Evolutionary conservation across 2,888 invertebrate species (phyloP), one percentile per base, ranked within the genome.

Genomic region (Drosophila gaucha): DNA sequence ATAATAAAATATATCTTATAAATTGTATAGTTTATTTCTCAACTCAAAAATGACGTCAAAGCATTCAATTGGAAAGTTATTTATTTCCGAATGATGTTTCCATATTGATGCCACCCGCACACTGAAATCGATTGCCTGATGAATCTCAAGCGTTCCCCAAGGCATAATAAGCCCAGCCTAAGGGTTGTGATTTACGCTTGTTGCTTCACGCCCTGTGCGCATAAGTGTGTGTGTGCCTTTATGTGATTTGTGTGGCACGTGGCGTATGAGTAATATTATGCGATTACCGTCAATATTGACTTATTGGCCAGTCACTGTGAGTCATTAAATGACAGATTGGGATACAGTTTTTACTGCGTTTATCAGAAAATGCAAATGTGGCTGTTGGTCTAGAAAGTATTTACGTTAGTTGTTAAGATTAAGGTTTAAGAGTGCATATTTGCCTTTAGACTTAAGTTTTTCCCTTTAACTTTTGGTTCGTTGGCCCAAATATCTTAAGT

Each of bases 111-210:
- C 65, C n/a, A n/a, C 14, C 26, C 14, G 47, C 10, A 49, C 18
- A 6, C n/a, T 14, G 20, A 26, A 33, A 59, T 63, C 74, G 59
- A 54, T 69, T 36, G 65, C 36, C 73, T 67, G 78, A 67, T 78
- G 43, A 80, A 67, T 55, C 44, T 51, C 79, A 83, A 84, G 77
- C 80, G 83, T 60, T 60, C 76, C 74, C 86, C 67, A 57, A 52
- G 78, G 83, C 66, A 69, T 78, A 86, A 78, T 80, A 83, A 77
- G 30, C 46, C 64, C 59, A 58, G 65, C 47, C 68, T 63, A 75
- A 62, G 54, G 44, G 36, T 39, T 56, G 47, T 66, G 72, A 77
- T 77, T 80, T 74, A 63, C 36, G 50, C 59, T 41, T 33, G 31
- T 44, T 47, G 35, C 36, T 33, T 54, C 30, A 55, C 35, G 30